Evolutionary conservation across 2,888 invertebrate genomes (phyloP).

Genomic region (Xestoiulus laeticollis): DNA sequence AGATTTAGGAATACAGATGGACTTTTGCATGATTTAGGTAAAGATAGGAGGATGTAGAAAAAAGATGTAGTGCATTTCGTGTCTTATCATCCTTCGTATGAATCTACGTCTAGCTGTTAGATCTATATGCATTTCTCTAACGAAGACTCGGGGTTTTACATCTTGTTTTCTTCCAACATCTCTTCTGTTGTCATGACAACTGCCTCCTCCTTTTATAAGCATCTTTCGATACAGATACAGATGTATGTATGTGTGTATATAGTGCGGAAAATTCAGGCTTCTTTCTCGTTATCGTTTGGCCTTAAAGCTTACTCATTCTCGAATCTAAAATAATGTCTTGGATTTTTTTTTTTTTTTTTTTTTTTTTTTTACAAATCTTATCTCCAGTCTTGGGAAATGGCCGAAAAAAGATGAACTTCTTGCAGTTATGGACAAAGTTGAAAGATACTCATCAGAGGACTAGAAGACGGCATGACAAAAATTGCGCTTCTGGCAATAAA

Average conservation of each 20-base stretch:
- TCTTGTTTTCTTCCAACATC: constrained; percentile 10
- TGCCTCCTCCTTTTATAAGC: background rate
- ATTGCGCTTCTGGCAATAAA: background rate
- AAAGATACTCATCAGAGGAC: background rate
- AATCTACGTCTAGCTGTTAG: background rate
- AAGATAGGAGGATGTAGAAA: background rate
- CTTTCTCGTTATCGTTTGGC: constrained; percentile 23
- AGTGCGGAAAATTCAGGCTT: constrained; percentile 13
- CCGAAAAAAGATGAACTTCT: constrained; percentile 22
- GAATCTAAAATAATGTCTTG: constrained; percentile 20
- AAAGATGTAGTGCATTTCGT: background rate
- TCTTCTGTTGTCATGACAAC: constrained; percentile 1
- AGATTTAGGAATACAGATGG: constrained; percentile 30
- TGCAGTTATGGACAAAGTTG: background rate
- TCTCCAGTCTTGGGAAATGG: background rate
- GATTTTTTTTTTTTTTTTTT: too few relatives aligned
- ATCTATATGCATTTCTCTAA: constrained; percentile 27
- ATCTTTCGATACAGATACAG: background rate
- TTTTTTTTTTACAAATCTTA: constrained; percentile 23
- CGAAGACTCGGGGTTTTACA: background rate
- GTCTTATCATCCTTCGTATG: background rate
- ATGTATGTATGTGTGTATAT: background rate
- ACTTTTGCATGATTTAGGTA: constrained; percentile 41
- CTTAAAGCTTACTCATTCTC: constrained; percentile 30
- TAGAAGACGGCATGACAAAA: background rate